Base-by-base conservation (phyloP, 2,797 vertebrate species). In the Epinephelus coioides region DNA sequence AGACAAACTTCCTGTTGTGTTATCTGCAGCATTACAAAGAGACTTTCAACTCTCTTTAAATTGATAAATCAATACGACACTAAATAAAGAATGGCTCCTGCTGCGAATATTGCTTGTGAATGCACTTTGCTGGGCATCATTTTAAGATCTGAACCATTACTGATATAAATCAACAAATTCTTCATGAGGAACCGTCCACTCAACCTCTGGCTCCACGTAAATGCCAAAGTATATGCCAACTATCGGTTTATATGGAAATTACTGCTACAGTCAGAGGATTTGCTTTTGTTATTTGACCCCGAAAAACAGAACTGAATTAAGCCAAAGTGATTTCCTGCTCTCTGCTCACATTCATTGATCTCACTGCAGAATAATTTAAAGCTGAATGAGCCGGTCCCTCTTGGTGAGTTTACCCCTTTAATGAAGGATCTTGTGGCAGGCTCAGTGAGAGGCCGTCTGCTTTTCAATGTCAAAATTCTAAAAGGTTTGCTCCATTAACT, bases 331-430 rank as follows among this genome's bases (percentile, higher is more conserved):
- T 82, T 90, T 86, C 82, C 84, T 88, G 76, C 70, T 56, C 85
- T 87, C 78, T 54, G 76, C 81, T 74, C 69, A 34, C 79, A 57
- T 69, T 85, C 78, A 91, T 86, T 86, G 88, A 91, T 89, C 84
- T 68, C 43, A 3, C 69, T 83, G 82, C 79, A 83, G 86, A 89
- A 86, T 75, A 70, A 88, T 89, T 86, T 82, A 76, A 87, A 83
- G 73, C 57, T 88, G 81, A 91, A 91, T 69, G 83, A 86, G 85
- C 69, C 15, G 25, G 71, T 72, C 71, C 46, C 47, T 75, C 74
- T 86, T 11, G 50, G 67, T 71, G 38, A 84, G 69, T 81, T 84
- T 79, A 38, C n/a, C 4, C 51, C 15, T 72, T 81, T 85, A 78
- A 83, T 85, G 68, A 85, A 69, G 73, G 66, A 63, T 67, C 68